These are phyloP conservation scores for Xanthorhoe designata DNA, from an alignment of 2,888 invertebrate genomes.

Conservation along the genomic window DNA sequence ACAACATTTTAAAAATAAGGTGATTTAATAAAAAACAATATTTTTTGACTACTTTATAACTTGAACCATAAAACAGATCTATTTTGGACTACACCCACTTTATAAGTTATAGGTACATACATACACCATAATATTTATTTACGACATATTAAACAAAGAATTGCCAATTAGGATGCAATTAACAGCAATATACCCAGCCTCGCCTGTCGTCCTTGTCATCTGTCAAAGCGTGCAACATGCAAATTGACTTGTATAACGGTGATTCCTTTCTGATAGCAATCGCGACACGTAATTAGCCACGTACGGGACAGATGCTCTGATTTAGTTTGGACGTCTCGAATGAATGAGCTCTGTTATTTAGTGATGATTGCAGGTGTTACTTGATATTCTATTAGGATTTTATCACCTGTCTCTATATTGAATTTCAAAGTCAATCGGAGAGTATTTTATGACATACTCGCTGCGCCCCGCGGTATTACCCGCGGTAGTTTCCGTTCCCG, in stretches of 20 bases:
- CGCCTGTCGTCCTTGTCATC: slow-evolving; percentile 35
- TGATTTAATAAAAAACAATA: no score
- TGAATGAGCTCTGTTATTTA: neutral
- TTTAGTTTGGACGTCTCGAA: slow-evolving; percentile 25
- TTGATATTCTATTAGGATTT: neutral
- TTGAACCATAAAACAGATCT: neutral
- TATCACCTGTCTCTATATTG: neutral
- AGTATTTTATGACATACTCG: no score
- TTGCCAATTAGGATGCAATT: slow-evolving; percentile 18
- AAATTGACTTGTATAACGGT: slow-evolving; percentile 58
- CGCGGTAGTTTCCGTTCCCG: no score
- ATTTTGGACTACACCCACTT: no score
- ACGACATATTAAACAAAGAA: neutral
- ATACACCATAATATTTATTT: no score
- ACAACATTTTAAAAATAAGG: no score
- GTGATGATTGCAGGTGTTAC: neutral
- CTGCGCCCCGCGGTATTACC: no score
- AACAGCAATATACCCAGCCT: slow-evolving; percentile 24
- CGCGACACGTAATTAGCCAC: slow-evolving; percentile 43
- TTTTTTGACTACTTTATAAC: neutral
- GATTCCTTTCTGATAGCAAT: slow-evolving; percentile 47
- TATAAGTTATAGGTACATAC: no score
- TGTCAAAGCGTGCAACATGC: slow-evolving; percentile 54
- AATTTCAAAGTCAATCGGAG: no score
- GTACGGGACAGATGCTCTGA: slow-evolving; percentile 39